phyloP scores from a whole-genome alignment of 2,113 vertebrate genomes.

The Zootoca vivipara region DNA sequence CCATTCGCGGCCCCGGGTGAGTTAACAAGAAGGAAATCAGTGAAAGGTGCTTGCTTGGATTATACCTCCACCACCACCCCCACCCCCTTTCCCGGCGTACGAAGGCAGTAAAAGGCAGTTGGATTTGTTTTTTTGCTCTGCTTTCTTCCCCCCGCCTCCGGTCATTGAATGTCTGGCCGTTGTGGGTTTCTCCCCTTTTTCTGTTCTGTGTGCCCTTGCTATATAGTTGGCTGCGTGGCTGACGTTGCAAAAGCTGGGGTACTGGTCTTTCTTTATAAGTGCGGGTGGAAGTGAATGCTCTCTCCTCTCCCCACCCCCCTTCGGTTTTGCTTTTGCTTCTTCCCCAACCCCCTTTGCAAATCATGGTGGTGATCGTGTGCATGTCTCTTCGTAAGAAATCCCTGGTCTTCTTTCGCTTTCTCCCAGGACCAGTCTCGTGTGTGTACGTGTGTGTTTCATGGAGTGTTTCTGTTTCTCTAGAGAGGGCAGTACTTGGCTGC shows the following conservation, averaged over 20 bases:
- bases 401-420: not conserved
- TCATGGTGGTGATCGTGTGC: not conserved
- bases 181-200: not conserved
- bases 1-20: not conserved
- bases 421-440: too few relatives aligned
- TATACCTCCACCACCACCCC: too few relatives aligned
- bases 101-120: not conserved
- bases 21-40: not conserved
- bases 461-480: conserved; percentile 30
- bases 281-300: not conserved
- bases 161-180: not conserved
- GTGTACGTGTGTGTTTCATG: not conserved
- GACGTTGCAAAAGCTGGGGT: not conserved
- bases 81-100: not conserved
- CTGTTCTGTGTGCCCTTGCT: not conserved
- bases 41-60: not conserved
- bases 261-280: not conserved
- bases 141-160: not conserved
- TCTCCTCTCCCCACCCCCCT: not conserved
- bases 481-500: conserved; percentile 43
- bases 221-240: not conserved
- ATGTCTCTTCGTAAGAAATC: not conserved
- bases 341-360: not conserved
- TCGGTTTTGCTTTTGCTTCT: not conserved
- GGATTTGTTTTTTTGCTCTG: not conserved